phyloP scores from a whole-genome alignment of 2,888 invertebrate genomes.

The Elgonia sp. region DNA sequence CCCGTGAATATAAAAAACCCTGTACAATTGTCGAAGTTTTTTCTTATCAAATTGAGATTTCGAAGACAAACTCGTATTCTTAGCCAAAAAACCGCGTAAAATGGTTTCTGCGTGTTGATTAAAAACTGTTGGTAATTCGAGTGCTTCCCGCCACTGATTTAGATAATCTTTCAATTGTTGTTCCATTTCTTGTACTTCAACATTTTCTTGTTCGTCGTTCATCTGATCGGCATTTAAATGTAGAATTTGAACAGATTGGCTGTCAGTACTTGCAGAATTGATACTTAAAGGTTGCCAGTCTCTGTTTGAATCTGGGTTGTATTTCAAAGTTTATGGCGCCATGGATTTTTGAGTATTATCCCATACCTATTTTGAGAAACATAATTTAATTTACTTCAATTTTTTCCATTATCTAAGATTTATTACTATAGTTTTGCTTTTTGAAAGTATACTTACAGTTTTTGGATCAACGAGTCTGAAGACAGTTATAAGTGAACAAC shows the following conservation, averaged over 20 bases:
- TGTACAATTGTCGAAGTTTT: constrained; percentile 83
- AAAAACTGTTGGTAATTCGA: constrained; percentile 83
- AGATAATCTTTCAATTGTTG: constrained; percentile 82
- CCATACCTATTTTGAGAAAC: constrained; percentile 82
- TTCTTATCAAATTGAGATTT: constrained; percentile 82
- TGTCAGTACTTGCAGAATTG: constrained; percentile 68
- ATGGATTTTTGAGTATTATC: constrained; percentile 84
- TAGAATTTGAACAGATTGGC: constrained; percentile 81
- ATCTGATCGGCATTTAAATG: constrained; percentile 79
- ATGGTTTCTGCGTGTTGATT: constrained; percentile 84
- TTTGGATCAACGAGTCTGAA: constrained; percentile 84
- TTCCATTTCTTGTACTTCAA: constrained; percentile 80
- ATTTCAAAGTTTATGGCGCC: constrained; percentile 82
- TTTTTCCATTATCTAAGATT: too few species aligned
- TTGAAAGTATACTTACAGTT: constrained; percentile 83
- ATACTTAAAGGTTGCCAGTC: constrained; percentile 84
- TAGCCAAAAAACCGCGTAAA: constrained; percentile 81
- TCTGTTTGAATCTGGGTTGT: constrained; percentile 82
- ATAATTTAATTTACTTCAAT: too few species aligned
- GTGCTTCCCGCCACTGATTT: constrained; percentile 82
- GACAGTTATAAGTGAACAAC: constrained; percentile 83
- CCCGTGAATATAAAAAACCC: constrained; percentile 85
- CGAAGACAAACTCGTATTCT: constrained; percentile 77
- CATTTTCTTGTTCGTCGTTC: constrained; percentile 77
- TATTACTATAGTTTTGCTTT: too few species aligned